These are phyloP conservation scores for Perithous albicinctus DNA, from an alignment of 2,888 invertebrate genomes.

Conservation along the genomic window DNA sequence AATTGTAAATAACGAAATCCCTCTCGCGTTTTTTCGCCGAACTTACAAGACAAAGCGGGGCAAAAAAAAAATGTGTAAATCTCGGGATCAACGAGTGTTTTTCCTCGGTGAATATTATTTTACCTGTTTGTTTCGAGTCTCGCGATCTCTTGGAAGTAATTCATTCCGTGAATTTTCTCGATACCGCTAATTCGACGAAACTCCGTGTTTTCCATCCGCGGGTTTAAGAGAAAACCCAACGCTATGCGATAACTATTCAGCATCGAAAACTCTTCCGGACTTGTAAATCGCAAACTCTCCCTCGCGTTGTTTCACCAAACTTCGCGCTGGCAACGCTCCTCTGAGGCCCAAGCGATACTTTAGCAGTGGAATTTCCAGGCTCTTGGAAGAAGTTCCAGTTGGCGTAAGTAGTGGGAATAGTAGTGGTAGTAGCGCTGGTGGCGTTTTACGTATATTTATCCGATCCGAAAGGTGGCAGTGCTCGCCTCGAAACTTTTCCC, in stretches of 20 bases:
- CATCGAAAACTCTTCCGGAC: neutral
- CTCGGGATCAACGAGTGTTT: too few species aligned
- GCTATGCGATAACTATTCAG: neutral
- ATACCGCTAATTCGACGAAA: conserved; percentile 20
- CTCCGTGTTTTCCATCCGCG: neutral
- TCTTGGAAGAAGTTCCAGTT: neutral
- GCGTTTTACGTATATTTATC: conserved; percentile 7
- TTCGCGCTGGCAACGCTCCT: neutral
- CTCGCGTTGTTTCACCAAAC: neutral
- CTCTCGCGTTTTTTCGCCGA: too few species aligned
- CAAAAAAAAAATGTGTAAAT: too few species aligned
- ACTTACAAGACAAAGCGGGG: too few species aligned
- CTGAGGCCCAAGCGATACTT: neutral
- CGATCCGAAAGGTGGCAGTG: conserved; percentile 13
- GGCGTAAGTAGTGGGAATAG: neutral
- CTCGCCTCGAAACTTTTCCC: conserved; percentile 30
- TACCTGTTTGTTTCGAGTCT: neutral
- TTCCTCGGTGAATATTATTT: too few species aligned
- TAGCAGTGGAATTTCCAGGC: neutral
- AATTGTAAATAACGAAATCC: too few species aligned
- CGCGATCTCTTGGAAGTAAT: conserved; percentile 10
- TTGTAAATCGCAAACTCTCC: neutral
- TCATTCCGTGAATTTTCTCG: neutral
- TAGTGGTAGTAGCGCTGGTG: neutral
- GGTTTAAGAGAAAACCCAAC: neutral